Evolutionary conservation across 2,113 vertebrate genomes (phyloP).

Genomic region (Hypomesus transpacificus): DNA sequence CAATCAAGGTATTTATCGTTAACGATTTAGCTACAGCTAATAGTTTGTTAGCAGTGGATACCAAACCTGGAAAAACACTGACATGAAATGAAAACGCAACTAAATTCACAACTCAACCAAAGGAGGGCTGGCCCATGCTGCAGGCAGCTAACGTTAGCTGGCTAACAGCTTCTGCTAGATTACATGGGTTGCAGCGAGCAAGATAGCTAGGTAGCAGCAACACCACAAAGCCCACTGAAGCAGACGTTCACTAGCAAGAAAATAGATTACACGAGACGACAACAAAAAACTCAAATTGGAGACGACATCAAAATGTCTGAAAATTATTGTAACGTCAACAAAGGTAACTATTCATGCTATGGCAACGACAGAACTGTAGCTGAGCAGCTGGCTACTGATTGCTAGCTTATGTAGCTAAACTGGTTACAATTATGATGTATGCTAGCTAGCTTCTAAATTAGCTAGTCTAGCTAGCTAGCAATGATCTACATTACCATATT

Average conservation of each 20-base stretch:
- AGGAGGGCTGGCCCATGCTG: background rate
- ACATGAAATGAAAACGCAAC: background rate
- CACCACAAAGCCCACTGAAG: too few species aligned
- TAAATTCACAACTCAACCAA: background rate
- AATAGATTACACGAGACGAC: too few species aligned
- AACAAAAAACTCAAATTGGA: too few species aligned
- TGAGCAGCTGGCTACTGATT: background rate
- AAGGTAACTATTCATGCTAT: background rate
- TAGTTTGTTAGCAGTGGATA: too few species aligned
- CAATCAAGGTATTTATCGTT: too few species aligned
- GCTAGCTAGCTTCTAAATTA: constrained; percentile 1
- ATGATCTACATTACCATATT: constrained; percentile 6
- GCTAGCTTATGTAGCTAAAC: background rate
- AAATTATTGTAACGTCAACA: too few species aligned
- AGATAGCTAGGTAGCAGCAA: too few species aligned
- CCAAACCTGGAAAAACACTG: background rate
- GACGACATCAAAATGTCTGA: too few species aligned
- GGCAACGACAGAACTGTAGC: background rate
- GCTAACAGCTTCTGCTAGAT: too few species aligned
- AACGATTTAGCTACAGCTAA: too few species aligned
- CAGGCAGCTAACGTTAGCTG: background rate
- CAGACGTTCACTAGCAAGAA: too few species aligned
- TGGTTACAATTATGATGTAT: background rate
- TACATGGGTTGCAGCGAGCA: too few species aligned
- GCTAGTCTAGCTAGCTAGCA: background rate